Evolutionary conservation across 2,888 invertebrate genomes (phyloP).

Genomic region (Aspidiotus destructor): DNA sequence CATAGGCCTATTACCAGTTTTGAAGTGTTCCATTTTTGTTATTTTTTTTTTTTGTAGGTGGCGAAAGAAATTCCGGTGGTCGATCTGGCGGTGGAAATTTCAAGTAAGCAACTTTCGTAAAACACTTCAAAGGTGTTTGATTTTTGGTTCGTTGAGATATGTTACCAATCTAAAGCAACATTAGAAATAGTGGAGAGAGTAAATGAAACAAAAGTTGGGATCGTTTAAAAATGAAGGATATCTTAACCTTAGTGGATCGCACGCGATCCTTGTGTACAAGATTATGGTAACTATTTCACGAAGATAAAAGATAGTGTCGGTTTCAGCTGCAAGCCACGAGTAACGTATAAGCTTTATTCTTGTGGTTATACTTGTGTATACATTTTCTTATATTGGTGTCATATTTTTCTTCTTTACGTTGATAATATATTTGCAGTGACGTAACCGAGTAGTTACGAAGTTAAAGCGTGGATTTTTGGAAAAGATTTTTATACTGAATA

Average conservation of each 20-base stretch:
- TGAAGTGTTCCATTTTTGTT: neutral
- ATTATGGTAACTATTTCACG: neutral
- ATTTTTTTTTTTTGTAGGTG: conserved; percentile 4
- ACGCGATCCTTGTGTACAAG: too few species aligned
- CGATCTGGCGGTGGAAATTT: conserved; percentile 25
- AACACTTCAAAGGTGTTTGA: neutral
- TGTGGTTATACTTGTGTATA: too few species aligned
- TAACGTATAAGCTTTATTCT: too few species aligned
- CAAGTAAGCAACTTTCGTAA: conserved; percentile 18
- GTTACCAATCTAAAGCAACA: too few species aligned
- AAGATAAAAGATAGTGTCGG: neutral
- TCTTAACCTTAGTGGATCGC: too few species aligned
- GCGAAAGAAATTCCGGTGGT: conserved; percentile 23
- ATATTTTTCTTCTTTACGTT: neutral
- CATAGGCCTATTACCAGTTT: neutral
- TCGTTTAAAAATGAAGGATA: too few species aligned
- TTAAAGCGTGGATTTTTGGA: too few species aligned
- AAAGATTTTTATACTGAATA: neutral
- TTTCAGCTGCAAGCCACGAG: too few species aligned
- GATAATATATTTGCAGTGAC: neutral
- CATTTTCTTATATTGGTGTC: neutral
- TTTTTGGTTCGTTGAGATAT: neutral
- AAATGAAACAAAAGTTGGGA: too few species aligned
- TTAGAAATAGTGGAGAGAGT: too few species aligned
- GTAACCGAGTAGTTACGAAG: too few species aligned